Conservation (phyloP, 2,113 vertebrate species). For the Leptobrachium ailaonicum region DNA sequence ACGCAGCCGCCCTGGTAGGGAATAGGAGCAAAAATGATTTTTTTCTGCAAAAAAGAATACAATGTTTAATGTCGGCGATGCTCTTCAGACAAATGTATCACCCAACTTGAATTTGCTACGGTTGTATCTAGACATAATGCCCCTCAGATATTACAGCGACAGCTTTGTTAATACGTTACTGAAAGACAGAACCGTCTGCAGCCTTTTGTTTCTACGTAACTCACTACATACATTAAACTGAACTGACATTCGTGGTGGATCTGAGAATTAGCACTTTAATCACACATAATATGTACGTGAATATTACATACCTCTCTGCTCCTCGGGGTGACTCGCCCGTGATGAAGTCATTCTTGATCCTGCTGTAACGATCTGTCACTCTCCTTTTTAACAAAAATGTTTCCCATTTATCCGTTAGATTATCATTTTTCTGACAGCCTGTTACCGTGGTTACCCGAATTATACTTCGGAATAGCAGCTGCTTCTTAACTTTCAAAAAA, state of each 20-base stretch:
- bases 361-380: background rate
- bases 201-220: background rate
- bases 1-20: no score
- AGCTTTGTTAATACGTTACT: no score
- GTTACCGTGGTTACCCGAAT: background rate
- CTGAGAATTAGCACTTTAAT: background rate
- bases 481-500: background rate
- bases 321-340: background rate
- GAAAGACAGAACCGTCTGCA: no score
- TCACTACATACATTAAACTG: background rate
- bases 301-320: background rate
- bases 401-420: background rate
- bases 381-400: background rate
- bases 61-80: no score
- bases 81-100: no score
- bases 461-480: background rate
- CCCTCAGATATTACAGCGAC: no score
- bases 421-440: background rate
- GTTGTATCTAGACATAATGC: no score
- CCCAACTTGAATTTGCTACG: no score
- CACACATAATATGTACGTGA: background rate
- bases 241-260: background rate
- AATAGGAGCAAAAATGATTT: no score
- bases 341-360: background rate
- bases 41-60: no score